Percentiles rank a stretch among this genome's conserved stretches.
phyloP scores from a whole-genome alignment of 2,113 vertebrate species.

The Motacilla alba region DNA sequence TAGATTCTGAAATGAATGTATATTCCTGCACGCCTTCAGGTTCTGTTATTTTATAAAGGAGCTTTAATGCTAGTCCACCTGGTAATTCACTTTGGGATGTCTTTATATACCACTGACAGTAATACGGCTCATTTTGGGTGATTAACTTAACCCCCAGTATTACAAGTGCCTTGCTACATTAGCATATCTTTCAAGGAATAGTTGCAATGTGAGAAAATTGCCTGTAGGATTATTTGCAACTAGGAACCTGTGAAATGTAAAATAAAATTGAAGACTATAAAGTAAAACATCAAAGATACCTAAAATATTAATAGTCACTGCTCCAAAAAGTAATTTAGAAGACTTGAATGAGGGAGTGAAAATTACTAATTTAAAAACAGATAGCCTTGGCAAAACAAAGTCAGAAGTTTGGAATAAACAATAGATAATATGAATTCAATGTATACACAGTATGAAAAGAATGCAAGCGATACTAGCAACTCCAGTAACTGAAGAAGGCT shows the following conservation, averaged over 20 bases:
- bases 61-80: conserved; percentile 66
- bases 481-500: not conserved
- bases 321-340: conserved; percentile 79
- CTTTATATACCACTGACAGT: conserved; percentile 75
- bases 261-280: conserved; percentile 81
- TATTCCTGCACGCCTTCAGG: conserved; percentile 66
- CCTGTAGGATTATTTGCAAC: conserved; percentile 80
- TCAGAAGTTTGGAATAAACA: conserved; percentile 66
- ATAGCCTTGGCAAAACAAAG: conserved; percentile 57
- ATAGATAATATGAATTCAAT: conserved; percentile 59
- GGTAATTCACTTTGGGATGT: conserved; percentile 73
- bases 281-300: conserved; percentile 79
- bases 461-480: not conserved
- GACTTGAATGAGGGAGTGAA: conserved; percentile 64
- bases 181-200: conserved; percentile 79
- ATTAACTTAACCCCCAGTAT: conserved; percentile 79
- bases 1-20: conserved; percentile 61
- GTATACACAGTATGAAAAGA: conserved; percentile 39
- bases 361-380: conserved; percentile 76
- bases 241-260: conserved; percentile 81
- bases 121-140: conserved; percentile 79
- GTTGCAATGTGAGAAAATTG: conserved; percentile 80
- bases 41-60: conserved; percentile 65
- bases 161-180: conserved; percentile 69
- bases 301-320: conserved; percentile 80